These are phyloP conservation scores for Lymantria monacha DNA, from an alignment of 2,888 invertebrate species.

Conservation along the genomic window DNA sequence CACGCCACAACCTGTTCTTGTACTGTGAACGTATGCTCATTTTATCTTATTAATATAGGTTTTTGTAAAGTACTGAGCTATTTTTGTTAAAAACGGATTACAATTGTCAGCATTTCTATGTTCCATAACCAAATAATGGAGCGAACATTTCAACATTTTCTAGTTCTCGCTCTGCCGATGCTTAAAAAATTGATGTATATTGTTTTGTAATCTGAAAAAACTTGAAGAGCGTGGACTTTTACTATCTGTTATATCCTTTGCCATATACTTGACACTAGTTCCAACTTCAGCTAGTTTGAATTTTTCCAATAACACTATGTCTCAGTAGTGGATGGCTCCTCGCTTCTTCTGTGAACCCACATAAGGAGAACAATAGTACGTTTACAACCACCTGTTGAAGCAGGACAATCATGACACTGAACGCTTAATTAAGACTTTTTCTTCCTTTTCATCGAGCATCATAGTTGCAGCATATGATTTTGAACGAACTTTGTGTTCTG, in stretches of 20 bases:
- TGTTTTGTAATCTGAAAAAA: not conserved
- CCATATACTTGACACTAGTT: not conserved
- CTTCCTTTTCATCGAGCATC: not conserved
- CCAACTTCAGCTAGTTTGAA: not conserved
- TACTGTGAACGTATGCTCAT: too few species aligned
- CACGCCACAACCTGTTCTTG: too few species aligned
- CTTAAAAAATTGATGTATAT: not conserved
- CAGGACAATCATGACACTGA: too few species aligned
- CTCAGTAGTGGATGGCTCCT: not conserved
- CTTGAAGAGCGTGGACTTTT: not conserved
- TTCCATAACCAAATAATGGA: not conserved
- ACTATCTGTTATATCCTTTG: not conserved
- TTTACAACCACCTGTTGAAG: too few species aligned
- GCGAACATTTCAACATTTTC: too few species aligned
- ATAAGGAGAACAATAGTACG: too few species aligned
- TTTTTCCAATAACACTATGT: not conserved
- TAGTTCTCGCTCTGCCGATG: not conserved
- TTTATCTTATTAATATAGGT: too few species aligned
- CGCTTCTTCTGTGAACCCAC: too few species aligned
- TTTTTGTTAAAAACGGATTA: too few species aligned
- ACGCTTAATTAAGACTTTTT: not conserved
- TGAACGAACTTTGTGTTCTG: constrained; percentile 1
- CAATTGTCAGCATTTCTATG: not conserved
- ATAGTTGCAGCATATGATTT: not conserved
- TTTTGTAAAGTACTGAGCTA: too few species aligned